Evolutionary conservation across 2,888 invertebrate genomes (phyloP).

Genomic region (Arrhopalites spinosus): DNA sequence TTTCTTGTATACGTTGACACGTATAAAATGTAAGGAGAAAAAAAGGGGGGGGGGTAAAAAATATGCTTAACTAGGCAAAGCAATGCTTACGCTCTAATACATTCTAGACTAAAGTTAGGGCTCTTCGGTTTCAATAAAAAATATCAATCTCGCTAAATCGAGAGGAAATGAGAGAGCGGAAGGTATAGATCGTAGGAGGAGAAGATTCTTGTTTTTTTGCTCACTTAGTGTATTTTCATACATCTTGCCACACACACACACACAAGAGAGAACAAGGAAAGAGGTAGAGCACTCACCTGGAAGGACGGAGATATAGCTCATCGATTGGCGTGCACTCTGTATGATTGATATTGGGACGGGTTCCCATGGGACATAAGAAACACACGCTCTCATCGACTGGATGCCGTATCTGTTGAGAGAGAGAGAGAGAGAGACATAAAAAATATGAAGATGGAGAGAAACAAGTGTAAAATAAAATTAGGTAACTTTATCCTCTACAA

Average conservation of each 20-base stretch:
- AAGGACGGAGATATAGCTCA: slow-evolving; percentile 76
- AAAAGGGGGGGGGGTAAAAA: too few relatives aligned
- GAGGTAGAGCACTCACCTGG: slow-evolving; percentile 42
- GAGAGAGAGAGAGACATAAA: too few relatives aligned
- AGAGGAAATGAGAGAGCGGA: neutral
- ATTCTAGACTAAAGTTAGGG: too few relatives aligned
- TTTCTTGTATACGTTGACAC: too few relatives aligned
- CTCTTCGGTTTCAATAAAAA: too few relatives aligned
- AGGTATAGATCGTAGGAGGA: neutral
- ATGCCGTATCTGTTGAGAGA: slow-evolving; percentile 72
- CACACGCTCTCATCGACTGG: slow-evolving; percentile 82
- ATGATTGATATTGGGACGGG: slow-evolving; percentile 77
- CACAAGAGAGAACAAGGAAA: too few relatives aligned
- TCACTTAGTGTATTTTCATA: neutral
- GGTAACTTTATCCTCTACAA: too few relatives aligned
- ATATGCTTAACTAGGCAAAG: too few relatives aligned
- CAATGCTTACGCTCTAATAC: too few relatives aligned
- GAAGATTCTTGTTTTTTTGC: neutral
- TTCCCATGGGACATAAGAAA: slow-evolving; percentile 76
- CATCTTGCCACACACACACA: too few relatives aligned
- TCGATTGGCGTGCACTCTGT: slow-evolving; percentile 77
- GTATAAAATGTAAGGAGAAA: too few relatives aligned
- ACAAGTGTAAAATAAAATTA: neutral
- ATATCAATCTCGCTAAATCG: too few relatives aligned
- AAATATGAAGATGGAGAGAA: neutral